Percentiles rank a stretch among this genome's conserved stretches.
Evolutionary conservation across 2,797 vertebrate species (phyloP).

Genomic region (Mormyrops attenuatus): DNA sequence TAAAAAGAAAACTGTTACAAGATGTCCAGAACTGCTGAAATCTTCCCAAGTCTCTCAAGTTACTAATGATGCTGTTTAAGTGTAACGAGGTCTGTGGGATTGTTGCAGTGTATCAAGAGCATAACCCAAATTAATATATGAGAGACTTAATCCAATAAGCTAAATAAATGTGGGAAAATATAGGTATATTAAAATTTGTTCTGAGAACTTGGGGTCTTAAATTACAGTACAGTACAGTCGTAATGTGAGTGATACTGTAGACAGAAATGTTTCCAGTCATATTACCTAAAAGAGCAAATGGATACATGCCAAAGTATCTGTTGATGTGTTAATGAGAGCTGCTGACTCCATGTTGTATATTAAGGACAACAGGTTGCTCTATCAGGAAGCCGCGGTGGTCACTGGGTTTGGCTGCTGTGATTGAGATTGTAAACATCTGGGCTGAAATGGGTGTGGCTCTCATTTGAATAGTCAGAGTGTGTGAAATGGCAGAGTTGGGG

Average conservation of each 20-base stretch:
- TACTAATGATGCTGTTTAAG: neutral
- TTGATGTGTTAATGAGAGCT: neutral
- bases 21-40: neutral
- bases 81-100: neutral
- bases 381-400: neutral
- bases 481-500: neutral
- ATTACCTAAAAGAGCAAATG: neutral
- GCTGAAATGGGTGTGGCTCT: neutral
- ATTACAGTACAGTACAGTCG: neutral
- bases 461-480: neutral
- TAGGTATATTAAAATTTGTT: constrained; percentile 4
- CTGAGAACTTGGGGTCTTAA: neutral
- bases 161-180: neutral
- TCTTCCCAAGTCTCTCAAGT: neutral
- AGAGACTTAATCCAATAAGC: neutral
- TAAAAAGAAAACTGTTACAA: neutral
- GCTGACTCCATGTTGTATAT: neutral
- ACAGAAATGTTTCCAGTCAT: neutral
- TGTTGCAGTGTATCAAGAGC: neutral
- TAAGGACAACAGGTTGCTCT: neutral
- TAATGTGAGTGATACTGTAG: neutral
- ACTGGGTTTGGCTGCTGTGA: neutral
- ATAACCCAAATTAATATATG: neutral
- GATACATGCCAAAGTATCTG: neutral
- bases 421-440: neutral